Base-by-base conservation (phyloP, 2,113 vertebrate species). In the Nipponia nippon region DNA sequence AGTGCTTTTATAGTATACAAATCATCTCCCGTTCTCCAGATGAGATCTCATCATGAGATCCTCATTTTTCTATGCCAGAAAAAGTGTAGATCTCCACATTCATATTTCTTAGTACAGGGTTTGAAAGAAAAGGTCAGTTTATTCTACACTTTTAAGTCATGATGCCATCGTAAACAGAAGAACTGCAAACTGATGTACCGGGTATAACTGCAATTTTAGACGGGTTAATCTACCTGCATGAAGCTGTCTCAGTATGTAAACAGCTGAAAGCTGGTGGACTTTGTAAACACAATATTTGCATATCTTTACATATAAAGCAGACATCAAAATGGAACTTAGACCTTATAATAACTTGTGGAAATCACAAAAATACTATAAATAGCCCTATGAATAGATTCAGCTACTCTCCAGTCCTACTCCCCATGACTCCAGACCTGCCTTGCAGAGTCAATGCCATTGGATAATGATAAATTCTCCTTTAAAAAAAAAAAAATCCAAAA, bases 241-340 rank as follows among this genome's bases (percentile, higher is more conserved):
- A 90, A 83, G 47, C 30, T 71, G 55, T 88, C 77, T 75, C 52
- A 25, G 19, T 67, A 40, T 56, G 25, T 44, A 92, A 95, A 75
- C 63, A 90, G 65, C 63, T 81, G 72, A 96, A 92, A 93, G 47
- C 34, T 87, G 23, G 26, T 71, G 44, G 80, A 67, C 47, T 88
- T 79, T 67, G 83, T 56, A 81, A 95, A 91, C 26, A 89, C 23
- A 47, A 19, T 63, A 87, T 92, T 92, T 93, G 47, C 80, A 84
- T 93, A 90, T 26, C 47, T 96, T 92, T 84, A 80, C 50, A 90
- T 83, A 94, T 47, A 90, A 90, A 95, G 25, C 19, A 88, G 79
- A 49, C 16, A 95, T 87, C 23, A 89, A 93, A 94, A 81, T 44
- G 38, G 23, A 93, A 93, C 9, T 90, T 79, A 36, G 42, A 52